Base-by-base conservation (phyloP, 2,113 vertebrate genomes). In the Tachysurus fulvidraco region DNA sequence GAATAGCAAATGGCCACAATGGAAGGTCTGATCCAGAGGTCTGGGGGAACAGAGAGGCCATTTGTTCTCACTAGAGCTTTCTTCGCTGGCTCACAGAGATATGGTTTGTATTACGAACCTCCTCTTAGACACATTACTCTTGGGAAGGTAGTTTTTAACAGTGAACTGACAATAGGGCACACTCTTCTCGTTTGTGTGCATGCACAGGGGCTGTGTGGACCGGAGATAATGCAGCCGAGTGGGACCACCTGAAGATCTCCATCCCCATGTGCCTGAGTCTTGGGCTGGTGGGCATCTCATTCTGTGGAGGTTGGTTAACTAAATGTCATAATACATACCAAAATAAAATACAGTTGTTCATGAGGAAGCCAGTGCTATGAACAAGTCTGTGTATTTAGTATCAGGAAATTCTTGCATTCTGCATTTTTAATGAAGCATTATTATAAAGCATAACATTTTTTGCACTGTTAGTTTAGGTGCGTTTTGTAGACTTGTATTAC, bases 181-280 rank as follows among this genome's bases (percentile, higher is more conserved):
- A 60, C 55, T 21, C 41, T 12, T 62, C 11, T 7, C 11, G 5
- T 78, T 50, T 67, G 59, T 71, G 16, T 88, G 10, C 30, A 0
- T 83, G 3, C 54, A 59, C 89, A 98, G 97, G 97, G 62, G 97
- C 97, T 1, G 95, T 98, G 52, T 98, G 97, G 97, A 98, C 97
- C 0, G 97, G 97, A 0, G 97, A 98, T 90, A 98, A 98, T 67
- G 93, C 96, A 13, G 97, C 97, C 0, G 97, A 98, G 65, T 98
- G 97, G 97, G 96, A 95, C 0, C 97, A 98, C 67, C 91, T 98
- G 82, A 97, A 96, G 91, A 96, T 98, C 76, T 96, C 96, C 1
- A 93, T 98, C 85, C 96, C 97, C 50, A 98, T 98, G 97, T 98
- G 97, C 91, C 93, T 98, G 87, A 98, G 96, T 67, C 52, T 98